These are phyloP conservation scores for Coboldia fuscipes DNA, from an alignment of 1,140 invertebrate genomes.

Conservation along the genomic window DNA sequence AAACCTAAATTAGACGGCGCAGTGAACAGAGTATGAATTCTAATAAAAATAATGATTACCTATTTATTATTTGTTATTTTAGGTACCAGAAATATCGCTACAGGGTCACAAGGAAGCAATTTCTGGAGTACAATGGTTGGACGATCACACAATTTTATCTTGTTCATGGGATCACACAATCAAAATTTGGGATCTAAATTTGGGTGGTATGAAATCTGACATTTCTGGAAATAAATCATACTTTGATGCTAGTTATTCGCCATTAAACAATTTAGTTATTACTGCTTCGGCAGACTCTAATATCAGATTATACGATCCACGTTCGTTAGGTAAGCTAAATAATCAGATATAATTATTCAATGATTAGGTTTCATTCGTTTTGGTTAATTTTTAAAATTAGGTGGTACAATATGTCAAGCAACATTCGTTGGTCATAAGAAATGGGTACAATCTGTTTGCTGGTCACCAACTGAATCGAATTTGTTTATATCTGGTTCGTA, in stretches of 20 bases:
- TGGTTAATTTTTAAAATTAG: conserved; percentile 23
- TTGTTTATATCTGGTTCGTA: conserved; percentile 86
- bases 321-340: conserved; percentile 46
- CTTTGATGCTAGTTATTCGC: conserved; percentile 68
- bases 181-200: conserved; percentile 80
- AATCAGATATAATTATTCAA: conserved; percentile 1
- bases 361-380: not conserved
- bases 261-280: conserved; percentile 46
- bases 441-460: conserved; percentile 78
- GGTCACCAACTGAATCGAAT: conserved; percentile 68
- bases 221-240: conserved; percentile 78
- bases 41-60: not conserved
- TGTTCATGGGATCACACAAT: conserved; percentile 90
- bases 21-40: conserved; percentile 21
- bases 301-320: conserved; percentile 76
- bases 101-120: conserved; percentile 84
- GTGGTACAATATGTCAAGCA: conserved; percentile 67
- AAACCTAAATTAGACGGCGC: conserved; percentile 23
- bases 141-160: conserved; percentile 49
- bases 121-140: conserved; percentile 65
- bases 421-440: conserved; percentile 76
- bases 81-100: conserved; percentile 72
- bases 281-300: conserved; percentile 79
- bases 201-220: conserved; percentile 60
- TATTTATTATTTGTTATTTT: conserved; percentile 9